phyloP scores from a whole-genome alignment of 2,113 vertebrate genomes.

The Catharus fuscescens region DNA sequence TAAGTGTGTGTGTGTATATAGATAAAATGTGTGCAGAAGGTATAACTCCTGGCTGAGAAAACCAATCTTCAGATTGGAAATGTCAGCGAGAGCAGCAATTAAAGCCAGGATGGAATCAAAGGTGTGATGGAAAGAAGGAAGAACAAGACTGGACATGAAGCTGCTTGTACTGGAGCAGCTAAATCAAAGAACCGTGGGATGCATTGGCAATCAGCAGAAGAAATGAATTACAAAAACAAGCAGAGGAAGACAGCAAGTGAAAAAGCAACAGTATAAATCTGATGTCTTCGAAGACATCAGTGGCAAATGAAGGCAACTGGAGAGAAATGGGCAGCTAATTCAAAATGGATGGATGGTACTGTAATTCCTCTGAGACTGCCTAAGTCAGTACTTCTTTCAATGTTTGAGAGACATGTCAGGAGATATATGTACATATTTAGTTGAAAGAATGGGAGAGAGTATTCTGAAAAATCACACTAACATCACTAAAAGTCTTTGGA shows the following conservation, averaged over 20 bases:
- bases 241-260: neutral
- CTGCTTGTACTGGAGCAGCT: neutral
- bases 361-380: neutral
- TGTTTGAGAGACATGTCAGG: neutral
- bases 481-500: neutral
- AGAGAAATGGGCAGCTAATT: neutral
- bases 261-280: neutral
- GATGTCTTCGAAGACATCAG: neutral
- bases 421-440: neutral
- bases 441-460: neutral
- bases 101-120: rapidly evolving
- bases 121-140: neutral
- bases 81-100: neutral
- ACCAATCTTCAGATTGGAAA: neutral
- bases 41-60: neutral
- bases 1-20: too few species aligned
- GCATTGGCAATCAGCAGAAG: neutral
- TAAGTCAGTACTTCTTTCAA: neutral
- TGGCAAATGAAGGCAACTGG: neutral
- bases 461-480: neutral
- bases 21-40: neutral
- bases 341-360: neutral
- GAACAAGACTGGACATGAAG: neutral
- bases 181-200: neutral
- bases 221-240: neutral